Base-by-base conservation (phyloP, 2,113 vertebrate genomes). In the Rhinolophus sinicus region DNA sequence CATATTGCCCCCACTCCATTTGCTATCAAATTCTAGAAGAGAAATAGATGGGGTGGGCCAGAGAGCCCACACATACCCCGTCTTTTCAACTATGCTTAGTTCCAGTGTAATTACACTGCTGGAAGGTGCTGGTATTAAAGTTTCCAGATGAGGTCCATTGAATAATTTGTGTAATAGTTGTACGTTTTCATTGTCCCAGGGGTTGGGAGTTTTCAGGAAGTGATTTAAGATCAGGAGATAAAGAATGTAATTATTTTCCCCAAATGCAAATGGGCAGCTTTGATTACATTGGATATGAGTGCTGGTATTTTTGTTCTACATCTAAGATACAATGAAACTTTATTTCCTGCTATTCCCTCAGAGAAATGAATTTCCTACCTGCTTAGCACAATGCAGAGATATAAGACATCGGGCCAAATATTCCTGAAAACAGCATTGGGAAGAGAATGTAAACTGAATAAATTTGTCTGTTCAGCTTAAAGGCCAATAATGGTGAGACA, bases 171-270 rank as follows among this genome's bases (percentile, higher is more conserved):
- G 35, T 38, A 69, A 58, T 96, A 72, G 73, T 96, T 97, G 93
- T 88, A 88, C 54, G 24, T 81, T 92, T 97, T 94, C 95, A 97
- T 92, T 90, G 89, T 97, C 96, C 80, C 96, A 97, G 95, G 97
- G 95, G 96, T 88, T 97, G 90, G 89, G 69, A 40, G 64, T 87
- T 97, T 97, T 95, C 95, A 95, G 78, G 65, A 97, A 94, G 92
- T 97, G 87, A 97, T 97, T 97, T 96, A 97, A 97, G 90, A 96
- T 90, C 70, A 93, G 38, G 90, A 95, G 84, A 98, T 97, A 98
- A 97, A 97, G 90, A 95, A 93, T 54, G 69, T 72, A 93, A 97
- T 98, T 93, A 97, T 97, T 95, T 97, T 22, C 72, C 87, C 89
- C 16, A 95, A 95, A 98, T 97, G 95, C 93, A 95, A 97, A 97